These are phyloP conservation scores for Dryoscopus gambensis DNA, from an alignment of 2,113 vertebrate species.

Conservation along the genomic window DNA sequence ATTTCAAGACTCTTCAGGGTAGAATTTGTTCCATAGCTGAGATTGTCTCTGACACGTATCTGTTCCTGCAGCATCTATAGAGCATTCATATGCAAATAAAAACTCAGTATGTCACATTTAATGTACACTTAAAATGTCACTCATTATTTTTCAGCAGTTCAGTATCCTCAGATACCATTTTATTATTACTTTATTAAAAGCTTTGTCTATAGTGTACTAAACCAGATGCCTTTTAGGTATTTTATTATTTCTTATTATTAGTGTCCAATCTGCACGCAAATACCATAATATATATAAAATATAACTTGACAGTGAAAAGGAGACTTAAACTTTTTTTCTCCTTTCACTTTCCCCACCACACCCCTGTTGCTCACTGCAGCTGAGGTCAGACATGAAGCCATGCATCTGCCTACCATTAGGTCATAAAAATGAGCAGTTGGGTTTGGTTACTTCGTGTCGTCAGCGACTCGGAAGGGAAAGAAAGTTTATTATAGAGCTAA, in stretches of 20 bases:
- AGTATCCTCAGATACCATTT: background rate
- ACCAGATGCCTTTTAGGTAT: background rate
- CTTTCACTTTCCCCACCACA: background rate
- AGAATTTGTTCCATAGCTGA: slow-evolving; percentile 77
- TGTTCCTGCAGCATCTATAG: slow-evolving; percentile 76
- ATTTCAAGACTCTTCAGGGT: slow-evolving; percentile 79
- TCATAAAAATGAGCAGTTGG: background rate
- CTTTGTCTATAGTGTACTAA: background rate
- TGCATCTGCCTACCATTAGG: background rate
- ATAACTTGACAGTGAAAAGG: background rate
- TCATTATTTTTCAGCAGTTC: background rate
- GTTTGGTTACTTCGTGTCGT: background rate
- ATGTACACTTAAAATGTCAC: background rate
- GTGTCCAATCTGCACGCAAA: background rate
- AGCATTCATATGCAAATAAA: slow-evolving; percentile 33
- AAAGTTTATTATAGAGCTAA: background rate
- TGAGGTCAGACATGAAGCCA: background rate
- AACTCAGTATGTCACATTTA: background rate
- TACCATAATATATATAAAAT: background rate
- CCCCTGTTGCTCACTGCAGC: background rate
- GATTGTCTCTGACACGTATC: slow-evolving; percentile 79
- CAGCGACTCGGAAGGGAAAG: background rate
- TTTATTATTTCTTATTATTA: background rate
- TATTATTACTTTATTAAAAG: background rate
- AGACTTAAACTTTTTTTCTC: background rate